Base-by-base conservation (phyloP, 2,113 vertebrate genomes). In the Astur gentilis region DNA sequence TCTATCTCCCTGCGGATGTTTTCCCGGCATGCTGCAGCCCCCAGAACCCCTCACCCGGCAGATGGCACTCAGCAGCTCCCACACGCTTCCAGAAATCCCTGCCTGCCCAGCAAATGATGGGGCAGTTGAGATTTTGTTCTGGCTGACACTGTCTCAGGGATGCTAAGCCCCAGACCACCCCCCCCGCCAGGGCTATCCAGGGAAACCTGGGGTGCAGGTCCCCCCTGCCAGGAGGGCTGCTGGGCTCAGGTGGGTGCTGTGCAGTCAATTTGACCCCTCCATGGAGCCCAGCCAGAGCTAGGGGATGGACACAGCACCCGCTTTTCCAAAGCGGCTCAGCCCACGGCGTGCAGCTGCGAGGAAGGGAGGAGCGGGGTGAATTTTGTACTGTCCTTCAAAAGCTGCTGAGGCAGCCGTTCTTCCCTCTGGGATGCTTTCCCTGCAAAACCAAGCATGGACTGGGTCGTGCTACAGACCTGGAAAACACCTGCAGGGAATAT, bases 41-140 rank as follows among this genome's bases (percentile, higher is more conserved):
- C 76, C 3, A 1, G 31, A 78, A 62, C 49, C 88, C 58, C 57
- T 64, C 2, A 7, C 81, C 92, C 70, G 9, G 93, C 93, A 96
- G 97, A 94, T 90, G 96, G 96, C 96, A 96, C 66, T 89, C 95
- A 61, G 82, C 15, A 16, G 52, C 76, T 80, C 85, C 78, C 84
- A 47, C 22, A 11, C 0, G 1, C 44, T 47, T 34, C 32, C 44
- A 86, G 77, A 66, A 95, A 78, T 54, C 62, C 69, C 65, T 82
- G 77, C 15, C 69, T 10, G 3, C 40, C 0, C 0, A 76, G 67
- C 15, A 81, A 92, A 32, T 2, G 10, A 57, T 7, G 14, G 71
- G 40, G 7, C 67, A 75, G 93, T 12, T 36, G 77, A 89, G 92
- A 44, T 65, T 87, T 76, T 78, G 14, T 40, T 70, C 62, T 50